Evolutionary conservation across 2,797 vertebrate species (phyloP), one percentile per base, ranked within the genome.

Genomic region (Pipistrellus kuhlii): DNA sequence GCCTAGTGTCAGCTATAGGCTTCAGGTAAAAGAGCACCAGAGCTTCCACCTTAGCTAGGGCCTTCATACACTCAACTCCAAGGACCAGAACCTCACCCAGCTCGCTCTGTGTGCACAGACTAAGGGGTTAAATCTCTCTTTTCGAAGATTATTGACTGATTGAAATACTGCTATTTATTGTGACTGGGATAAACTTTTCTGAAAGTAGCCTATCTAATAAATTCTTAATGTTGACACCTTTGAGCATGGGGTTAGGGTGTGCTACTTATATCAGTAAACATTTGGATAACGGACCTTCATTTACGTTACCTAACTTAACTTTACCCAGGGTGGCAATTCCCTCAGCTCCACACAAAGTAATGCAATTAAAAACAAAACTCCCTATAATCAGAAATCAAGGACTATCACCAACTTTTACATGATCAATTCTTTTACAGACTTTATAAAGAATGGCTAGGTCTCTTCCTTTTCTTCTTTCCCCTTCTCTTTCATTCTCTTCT

Each of bases 321-420:
- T 92, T 32, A 64, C 3, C 12, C 6, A 66, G 32, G 15, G 59
- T 53, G 6, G 14, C 46, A 88, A 53, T 81, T 84, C 27, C 2
- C 27, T 81, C 59, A 80, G 59, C 3, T 53, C 11, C 5, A 44
- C 32, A 12, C 81, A 84, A 68, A 86, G 55, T 27, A 82, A 32
- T 11, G 62, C 20, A 73, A 17, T 41, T 72, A 27, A 72, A 92
- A 87, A 18, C 7, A 91, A 92, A 92, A 71, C 46, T 46, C 18
- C 21, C 72, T 66, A 51, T 93, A 66, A 46, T 77, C 46, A 66
- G n/a, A 92, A 92, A 90, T 41, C 55, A 89, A 83, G 20, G 6
- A 75, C 12, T 55, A 80, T 57, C 8, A 46, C 21, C 15, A 53
- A n/a, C 25, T 48, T 68, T 88, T 18, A 41, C 7, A 46, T 88